Evolutionary conservation across 2,888 invertebrate species (phyloP).

Genomic region (Acrocera orbiculus): DNA sequence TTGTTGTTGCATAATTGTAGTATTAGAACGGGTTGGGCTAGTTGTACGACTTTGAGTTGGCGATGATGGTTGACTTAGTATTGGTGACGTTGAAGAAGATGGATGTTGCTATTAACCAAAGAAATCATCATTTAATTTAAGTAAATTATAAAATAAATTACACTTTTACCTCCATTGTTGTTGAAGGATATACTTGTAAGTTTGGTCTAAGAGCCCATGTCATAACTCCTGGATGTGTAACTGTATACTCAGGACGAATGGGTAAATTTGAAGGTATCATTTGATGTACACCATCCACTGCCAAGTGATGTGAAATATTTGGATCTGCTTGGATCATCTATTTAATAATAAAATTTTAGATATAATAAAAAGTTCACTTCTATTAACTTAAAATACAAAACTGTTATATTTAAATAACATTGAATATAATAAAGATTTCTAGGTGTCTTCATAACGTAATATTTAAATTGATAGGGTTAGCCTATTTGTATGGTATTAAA

Average conservation of each 20-base stretch:
- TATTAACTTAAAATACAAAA: no score
- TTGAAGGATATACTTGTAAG: slow-evolving; percentile 15
- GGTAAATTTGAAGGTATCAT: slow-evolving; percentile 27
- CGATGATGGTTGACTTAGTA: slow-evolving; percentile 54
- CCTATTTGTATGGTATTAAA: no score
- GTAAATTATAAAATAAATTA: no score
- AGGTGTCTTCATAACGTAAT: no score
- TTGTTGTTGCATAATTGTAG: slow-evolving; percentile 14
- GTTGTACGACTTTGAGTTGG: slow-evolving; percentile 59
- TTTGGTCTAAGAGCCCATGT: slow-evolving; percentile 23
- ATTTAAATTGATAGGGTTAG: no score
- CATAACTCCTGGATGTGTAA: slow-evolving; percentile 19
- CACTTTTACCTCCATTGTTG: slow-evolving; percentile 17
- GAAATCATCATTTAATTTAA: slow-evolving; percentile 4
- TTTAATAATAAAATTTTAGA: slow-evolving; percentile 5
- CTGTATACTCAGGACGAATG: slow-evolving; percentile 24
- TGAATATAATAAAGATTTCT: no score
- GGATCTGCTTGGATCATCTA: slow-evolving; percentile 25
- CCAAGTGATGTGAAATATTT: slow-evolving; percentile 19
- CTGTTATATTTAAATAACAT: no score
- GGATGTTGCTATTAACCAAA: slow-evolving; percentile 24
- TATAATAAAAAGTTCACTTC: no score
- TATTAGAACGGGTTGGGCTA: slow-evolving; percentile 38
- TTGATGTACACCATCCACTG: slow-evolving; percentile 26
- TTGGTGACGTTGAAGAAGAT: slow-evolving; percentile 45